A percentile compares a stretch with the other conserved stretches of the same genome.
These are phyloP conservation scores for Timandra comae DNA, from an alignment of 2,888 invertebrate species.

Conservation along the genomic window DNA sequence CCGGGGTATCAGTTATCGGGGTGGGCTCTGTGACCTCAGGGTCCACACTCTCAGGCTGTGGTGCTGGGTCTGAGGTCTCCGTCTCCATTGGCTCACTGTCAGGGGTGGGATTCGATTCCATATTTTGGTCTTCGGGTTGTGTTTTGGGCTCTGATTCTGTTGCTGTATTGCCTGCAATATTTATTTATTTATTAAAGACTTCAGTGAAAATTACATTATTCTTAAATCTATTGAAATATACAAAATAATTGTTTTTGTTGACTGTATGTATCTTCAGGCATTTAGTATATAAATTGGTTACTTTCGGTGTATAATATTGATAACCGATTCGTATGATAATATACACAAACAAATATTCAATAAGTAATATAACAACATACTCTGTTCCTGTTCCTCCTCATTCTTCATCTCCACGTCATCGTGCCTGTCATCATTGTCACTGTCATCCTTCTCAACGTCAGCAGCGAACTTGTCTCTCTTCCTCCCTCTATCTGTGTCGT, in stretches of 20 bases:
- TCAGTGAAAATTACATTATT: too few relatives aligned
- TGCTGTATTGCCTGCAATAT: conserved; percentile 20
- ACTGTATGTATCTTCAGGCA: too few relatives aligned
- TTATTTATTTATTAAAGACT: too few relatives aligned
- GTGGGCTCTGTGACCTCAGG: conserved; percentile 1
- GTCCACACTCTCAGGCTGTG: conserved; percentile 3
- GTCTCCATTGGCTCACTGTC: neutral
- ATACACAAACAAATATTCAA: too few relatives aligned
- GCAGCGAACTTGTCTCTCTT: conserved; percentile 62
- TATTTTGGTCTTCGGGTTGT: conserved; percentile 9
- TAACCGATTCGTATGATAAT: too few relatives aligned
- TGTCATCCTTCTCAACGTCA: conserved; percentile 62
- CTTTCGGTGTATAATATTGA: too few relatives aligned
- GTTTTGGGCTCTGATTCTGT: conserved; percentile 27
- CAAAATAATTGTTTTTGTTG: too few relatives aligned
- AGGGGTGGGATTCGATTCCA: neutral
- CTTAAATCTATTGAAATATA: too few relatives aligned
- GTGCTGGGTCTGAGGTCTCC: conserved; percentile 7
- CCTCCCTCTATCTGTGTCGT: conserved; percentile 26
- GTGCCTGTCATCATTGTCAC: conserved; percentile 57
- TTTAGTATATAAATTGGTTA: too few relatives aligned
- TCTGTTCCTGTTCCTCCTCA: conserved; percentile 1
- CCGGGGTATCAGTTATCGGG: conserved; percentile 7
- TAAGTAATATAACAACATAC: too few relatives aligned
- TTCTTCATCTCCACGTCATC: conserved; percentile 27